Conservation (phyloP, 2,113 vertebrate genomes). For the Eulemur rufifrons region DNA sequence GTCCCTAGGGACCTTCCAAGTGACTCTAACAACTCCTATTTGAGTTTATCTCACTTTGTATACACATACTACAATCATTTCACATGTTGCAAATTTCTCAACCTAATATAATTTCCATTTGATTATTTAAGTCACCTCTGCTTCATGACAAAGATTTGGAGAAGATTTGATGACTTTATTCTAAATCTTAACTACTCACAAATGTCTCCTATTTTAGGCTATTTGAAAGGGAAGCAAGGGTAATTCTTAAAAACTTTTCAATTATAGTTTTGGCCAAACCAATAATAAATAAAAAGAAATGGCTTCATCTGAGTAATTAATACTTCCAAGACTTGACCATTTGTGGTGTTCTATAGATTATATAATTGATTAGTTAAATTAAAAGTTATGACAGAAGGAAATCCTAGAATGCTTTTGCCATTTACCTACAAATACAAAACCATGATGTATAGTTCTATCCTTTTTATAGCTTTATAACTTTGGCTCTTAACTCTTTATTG, state of each 20-base stretch:
- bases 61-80: background rate
- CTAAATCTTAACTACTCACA: background rate
- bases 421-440: conserved; percentile 23
- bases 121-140: background rate
- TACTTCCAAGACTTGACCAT: background rate
- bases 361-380: background rate
- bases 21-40: background rate
- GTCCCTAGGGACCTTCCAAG: background rate
- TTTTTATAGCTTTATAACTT: conserved; percentile 28
- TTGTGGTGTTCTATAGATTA: background rate
- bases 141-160: background rate
- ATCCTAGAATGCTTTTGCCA: conserved; percentile 2
- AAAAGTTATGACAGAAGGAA: conserved; percentile 26
- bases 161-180: background rate
- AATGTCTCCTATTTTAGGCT: background rate
- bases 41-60: background rate
- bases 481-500: background rate
- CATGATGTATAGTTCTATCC: background rate
- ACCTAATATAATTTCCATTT: background rate
- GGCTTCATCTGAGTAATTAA: conserved; percentile 1
- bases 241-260: background rate
- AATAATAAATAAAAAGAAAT: conserved; percentile 20
- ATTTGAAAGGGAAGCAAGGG: conserved; percentile 14
- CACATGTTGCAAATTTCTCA: background rate
- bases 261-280: conserved; percentile 5